A percentile compares a stretch with the other conserved stretches of the same genome.
These are phyloP conservation scores for Sakesphorus luctuosus DNA, from an alignment of 2,113 vertebrate genomes.

Conservation along the genomic window DNA sequence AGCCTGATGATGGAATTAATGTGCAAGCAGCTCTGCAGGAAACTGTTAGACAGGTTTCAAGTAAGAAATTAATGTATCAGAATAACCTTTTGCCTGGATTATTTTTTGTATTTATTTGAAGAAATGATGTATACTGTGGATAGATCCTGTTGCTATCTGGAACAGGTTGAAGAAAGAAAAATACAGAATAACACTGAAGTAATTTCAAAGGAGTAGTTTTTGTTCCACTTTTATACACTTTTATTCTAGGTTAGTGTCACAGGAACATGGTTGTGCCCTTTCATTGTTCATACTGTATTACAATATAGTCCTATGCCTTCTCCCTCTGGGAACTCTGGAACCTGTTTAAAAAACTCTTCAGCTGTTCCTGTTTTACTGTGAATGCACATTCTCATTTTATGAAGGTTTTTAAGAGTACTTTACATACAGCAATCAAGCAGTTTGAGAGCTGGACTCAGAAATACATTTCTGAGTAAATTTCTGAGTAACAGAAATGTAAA, in stretches of 20 bases:
- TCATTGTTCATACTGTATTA: fast-evolving
- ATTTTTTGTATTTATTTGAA: background rate
- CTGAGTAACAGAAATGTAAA: background rate
- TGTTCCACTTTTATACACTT: background rate
- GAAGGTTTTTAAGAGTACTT: background rate
- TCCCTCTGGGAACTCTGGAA: background rate
- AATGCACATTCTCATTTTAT: background rate
- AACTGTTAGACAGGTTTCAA: background rate
- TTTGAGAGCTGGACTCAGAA: background rate
- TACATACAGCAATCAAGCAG: background rate
- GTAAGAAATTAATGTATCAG: background rate
- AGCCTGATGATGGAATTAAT: background rate
- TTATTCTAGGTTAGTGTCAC: background rate
- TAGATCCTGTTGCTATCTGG: background rate
- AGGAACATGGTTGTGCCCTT: background rate
- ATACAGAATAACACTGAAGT: background rate
- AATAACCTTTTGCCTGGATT: background rate
- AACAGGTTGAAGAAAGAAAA: background rate
- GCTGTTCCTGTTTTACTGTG: background rate
- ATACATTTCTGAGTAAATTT: fast-evolving
- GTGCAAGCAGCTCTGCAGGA: background rate
- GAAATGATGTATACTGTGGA: background rate
- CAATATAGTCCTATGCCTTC: background rate
- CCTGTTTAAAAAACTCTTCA: background rate
- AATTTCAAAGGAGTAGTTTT: background rate